These are phyloP conservation scores for Leucoraja ocellata DNA, from an alignment of 2,797 vertebrate species.

Conservation along the genomic window DNA sequence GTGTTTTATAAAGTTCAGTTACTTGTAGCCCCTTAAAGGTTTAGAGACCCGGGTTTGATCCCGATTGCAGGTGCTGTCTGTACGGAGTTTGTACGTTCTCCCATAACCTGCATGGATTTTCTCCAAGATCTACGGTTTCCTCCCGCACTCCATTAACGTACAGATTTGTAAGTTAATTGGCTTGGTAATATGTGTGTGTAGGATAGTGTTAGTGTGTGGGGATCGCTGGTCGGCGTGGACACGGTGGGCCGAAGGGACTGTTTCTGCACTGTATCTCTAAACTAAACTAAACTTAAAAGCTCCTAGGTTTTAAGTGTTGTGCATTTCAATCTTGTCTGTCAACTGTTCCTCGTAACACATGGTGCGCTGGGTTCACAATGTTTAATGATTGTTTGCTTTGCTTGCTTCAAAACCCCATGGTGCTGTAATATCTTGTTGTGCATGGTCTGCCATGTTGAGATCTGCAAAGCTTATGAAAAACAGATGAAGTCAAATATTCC, in stretches of 20 bases:
- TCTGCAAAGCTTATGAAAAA: not conserved
- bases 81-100: no score
- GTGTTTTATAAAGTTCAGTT: not conserved
- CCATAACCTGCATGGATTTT: no score
- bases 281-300: not conserved
- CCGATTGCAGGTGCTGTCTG: no score
- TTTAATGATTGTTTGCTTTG: not conserved
- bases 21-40: not conserved
- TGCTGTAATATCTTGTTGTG: not conserved
- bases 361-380: not conserved
- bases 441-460: not conserved
- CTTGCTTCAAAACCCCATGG: not conserved
- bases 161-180: no score
- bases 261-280: no score
- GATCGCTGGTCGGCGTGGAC: no score
- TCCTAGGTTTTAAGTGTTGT: not conserved
- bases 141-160: no score
- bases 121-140: no score
- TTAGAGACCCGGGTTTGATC: not conserved
- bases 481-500: not conserved
- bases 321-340: not conserved
- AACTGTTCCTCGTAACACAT: not conserved
- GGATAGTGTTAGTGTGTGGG: no score
- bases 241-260: no score
- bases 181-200: no score